Percentiles rank a stretch among this genome's conserved stretches.
These are phyloP conservation scores for Hofmannophila pseudospretella DNA, from an alignment of 2,888 invertebrate genomes.

Conservation along the genomic window DNA sequence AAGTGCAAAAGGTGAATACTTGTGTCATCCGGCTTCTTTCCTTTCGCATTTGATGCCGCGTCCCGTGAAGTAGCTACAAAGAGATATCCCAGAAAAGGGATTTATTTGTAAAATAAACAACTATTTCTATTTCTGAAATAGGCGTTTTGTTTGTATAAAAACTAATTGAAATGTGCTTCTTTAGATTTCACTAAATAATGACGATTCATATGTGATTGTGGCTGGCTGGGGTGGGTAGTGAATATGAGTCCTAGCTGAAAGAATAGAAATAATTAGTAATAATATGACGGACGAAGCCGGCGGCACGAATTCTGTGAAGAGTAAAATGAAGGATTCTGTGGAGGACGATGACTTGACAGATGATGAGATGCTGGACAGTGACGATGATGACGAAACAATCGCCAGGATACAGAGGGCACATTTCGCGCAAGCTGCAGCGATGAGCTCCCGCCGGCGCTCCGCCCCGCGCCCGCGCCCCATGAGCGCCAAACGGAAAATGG, in stretches of 20 bases:
- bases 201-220: constrained; percentile 32
- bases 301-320: constrained; percentile 43
- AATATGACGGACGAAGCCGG: constrained; percentile 55
- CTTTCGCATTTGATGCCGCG: constrained; percentile 47
- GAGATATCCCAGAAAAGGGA: constrained; percentile 44
- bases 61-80: constrained; percentile 59
- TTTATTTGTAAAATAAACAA: constrained; percentile 21
- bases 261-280: constrained; percentile 8
- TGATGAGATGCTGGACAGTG: constrained; percentile 60
- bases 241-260: constrained; percentile 13
- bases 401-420: constrained; percentile 69
- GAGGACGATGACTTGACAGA: constrained; percentile 56
- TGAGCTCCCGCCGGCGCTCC: constrained; percentile 55
- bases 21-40: constrained; percentile 56
- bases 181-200: constrained; percentile 13
- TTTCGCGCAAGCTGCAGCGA: constrained; percentile 66
- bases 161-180: constrained; percentile 1
- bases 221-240: constrained; percentile 5
- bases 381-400: constrained; percentile 70
- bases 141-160: constrained; percentile 8
- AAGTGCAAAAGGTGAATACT: constrained; percentile 42
- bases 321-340: constrained; percentile 45
- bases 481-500: constrained; percentile 72
- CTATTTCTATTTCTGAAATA: constrained; percentile 7
- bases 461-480: constrained; percentile 56